Evolutionary conservation across 2,113 vertebrate species (phyloP), one percentile per base, ranked within the genome.

Genomic region (Leptocoma aspasia): DNA sequence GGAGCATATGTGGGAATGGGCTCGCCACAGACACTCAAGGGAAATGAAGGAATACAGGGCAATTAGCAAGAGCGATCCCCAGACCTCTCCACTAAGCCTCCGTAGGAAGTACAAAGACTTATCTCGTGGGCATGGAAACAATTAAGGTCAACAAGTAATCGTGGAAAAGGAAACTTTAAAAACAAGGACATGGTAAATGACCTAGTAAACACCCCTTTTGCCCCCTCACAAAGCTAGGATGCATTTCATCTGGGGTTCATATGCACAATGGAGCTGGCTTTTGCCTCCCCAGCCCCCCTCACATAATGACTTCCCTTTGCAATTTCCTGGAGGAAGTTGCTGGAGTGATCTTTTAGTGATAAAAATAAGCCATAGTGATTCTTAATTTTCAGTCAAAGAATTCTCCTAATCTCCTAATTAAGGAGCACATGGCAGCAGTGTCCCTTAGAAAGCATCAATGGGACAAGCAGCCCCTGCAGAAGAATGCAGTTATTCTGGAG

Each of bases 281-380:
- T 87, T 82, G 89, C 96, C 90, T 92, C 78, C 68, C 89, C 89
- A 81, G 76, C 73, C 89, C 89, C 71, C 92, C 81, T 70, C 47
- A 78, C 87, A 83, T 98, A 98, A 98, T 97, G 97, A 98, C 98
- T 98, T 98, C 98, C 98, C 94, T 87, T 97, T 80, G 97, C 97
- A 98, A 97, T 98, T 98, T 98, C 97, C 98, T 97, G 96, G 95
- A 97, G 98, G 97, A 98, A 98, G 97, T 94, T 78, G 97, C 87
- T 94, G 92, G 80, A 96, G 87, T 57, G 96, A 97, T 98, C 96
- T 94, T 96, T 90, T 64, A 96, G 94, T 66, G 97, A 98, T 98
- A 98, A 97, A 97, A 98, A 97, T 80, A 93, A 97, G 90, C 89
- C 42, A 12, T 83, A 68, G 95, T 39, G 91, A 97, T 92, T 93